phyloP scores from a whole-genome alignment of 1,140 invertebrate genomes.

The Papilio helenus region DNA sequence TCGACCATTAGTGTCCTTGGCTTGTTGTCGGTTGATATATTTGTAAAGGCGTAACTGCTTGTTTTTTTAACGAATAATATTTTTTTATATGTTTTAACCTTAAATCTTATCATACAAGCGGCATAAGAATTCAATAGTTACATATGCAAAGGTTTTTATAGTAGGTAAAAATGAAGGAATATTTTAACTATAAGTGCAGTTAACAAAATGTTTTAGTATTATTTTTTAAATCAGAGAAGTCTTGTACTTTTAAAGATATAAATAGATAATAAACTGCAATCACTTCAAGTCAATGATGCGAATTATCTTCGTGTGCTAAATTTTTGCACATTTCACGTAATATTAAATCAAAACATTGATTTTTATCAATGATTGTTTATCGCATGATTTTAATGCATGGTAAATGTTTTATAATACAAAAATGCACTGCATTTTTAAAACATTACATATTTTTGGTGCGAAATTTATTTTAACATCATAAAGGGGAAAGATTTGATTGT shows the following conservation, averaged over 20 bases:
- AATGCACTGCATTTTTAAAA: neutral
- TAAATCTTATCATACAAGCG: too few relatives aligned
- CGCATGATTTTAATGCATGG: neutral
- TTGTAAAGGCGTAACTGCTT: too few relatives aligned
- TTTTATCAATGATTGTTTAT: neutral
- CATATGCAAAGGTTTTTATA: too few relatives aligned
- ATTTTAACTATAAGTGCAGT: too few relatives aligned
- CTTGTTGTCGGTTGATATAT: too few relatives aligned
- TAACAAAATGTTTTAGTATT: neutral
- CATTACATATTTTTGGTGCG: neutral
- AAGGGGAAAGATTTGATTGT: too few relatives aligned
- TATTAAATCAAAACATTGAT: constrained; percentile 1
- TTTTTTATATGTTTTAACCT: too few relatives aligned
- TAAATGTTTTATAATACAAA: neutral
- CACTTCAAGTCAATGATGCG: constrained; percentile 6
- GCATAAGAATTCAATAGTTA: too few relatives aligned
- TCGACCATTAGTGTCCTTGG: too few relatives aligned
- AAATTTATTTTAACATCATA: too few relatives aligned
- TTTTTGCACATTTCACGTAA: constrained; percentile 15
- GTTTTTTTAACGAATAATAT: too few relatives aligned
- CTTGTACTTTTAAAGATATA: neutral
- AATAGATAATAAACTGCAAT: neutral
- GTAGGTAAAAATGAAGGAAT: too few relatives aligned
- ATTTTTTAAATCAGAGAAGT: neutral
- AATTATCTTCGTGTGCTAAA: constrained; percentile 6